Conservation (phyloP, 2,888 invertebrate species). For the Drosophila suboccidentalis region DNA sequence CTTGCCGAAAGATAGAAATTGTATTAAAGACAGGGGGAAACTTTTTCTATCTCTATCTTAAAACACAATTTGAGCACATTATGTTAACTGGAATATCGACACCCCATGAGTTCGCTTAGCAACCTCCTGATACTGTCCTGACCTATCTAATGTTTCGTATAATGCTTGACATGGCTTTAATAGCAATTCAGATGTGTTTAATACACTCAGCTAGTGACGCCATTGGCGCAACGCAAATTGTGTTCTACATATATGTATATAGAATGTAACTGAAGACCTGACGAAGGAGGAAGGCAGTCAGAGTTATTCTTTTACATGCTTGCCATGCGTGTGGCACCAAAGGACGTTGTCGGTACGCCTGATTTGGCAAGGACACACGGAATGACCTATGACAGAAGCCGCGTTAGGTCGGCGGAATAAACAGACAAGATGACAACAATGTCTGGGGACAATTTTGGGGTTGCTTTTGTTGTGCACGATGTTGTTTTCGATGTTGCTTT, state of each 20-base stretch:
- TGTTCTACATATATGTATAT: constrained; percentile 5
- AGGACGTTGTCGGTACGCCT: constrained; percentile 47
- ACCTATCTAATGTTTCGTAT: constrained; percentile 9
- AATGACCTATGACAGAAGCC: constrained; percentile 45
- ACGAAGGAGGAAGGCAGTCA: not conserved
- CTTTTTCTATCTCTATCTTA: no score
- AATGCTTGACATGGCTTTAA: constrained; percentile 27
- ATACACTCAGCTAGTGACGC: constrained; percentile 49
- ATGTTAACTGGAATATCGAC: constrained; percentile 25
- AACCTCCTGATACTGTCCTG: not conserved
- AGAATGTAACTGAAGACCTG: constrained; percentile 2
- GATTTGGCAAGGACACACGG: constrained; percentile 57
- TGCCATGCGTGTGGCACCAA: constrained; percentile 36
- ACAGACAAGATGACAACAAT: constrained; percentile 64
- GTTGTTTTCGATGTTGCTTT: constrained; percentile 46
- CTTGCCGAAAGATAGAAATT: no score
- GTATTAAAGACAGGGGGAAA: no score
- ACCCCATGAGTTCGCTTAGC: constrained; percentile 7
- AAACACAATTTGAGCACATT: constrained; percentile 1
- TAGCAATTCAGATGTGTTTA: constrained; percentile 46
- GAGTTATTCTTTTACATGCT: constrained; percentile 28
- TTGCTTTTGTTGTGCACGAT: constrained; percentile 11
- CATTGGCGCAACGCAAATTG: constrained; percentile 28
- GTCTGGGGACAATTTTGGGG: constrained; percentile 52
- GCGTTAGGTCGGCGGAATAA: constrained; percentile 36